Percentiles rank a stretch among this genome's conserved stretches.
Conservation (phyloP, 1,140 invertebrate genomes). For the Aculops lycopersici region DNA sequence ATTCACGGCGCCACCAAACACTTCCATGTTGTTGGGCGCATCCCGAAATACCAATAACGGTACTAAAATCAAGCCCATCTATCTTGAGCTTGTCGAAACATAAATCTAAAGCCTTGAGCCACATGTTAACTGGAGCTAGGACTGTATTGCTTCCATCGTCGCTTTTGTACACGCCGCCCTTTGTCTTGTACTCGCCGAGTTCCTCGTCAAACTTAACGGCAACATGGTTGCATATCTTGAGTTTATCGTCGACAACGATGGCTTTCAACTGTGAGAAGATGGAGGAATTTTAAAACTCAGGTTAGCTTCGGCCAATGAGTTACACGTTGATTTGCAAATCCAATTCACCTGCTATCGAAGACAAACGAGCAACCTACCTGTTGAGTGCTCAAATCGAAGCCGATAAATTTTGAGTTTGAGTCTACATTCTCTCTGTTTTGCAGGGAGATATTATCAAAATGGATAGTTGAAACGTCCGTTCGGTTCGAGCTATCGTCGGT, state of each 20-base stretch:
- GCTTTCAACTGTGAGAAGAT: conserved; percentile 44
- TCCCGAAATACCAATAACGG: conserved; percentile 48
- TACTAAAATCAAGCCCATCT: conserved; percentile 40
- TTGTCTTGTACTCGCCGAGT: conserved; percentile 55
- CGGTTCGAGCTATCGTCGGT: neutral
- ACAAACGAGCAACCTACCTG: conserved; percentile 8
- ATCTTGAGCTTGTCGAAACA: conserved; percentile 43
- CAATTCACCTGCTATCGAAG: neutral
- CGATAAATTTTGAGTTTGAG: conserved; percentile 7
- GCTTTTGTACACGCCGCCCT: conserved; percentile 39
- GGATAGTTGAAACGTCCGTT: neutral
- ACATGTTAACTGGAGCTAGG: conserved; percentile 52
- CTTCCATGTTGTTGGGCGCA: conserved; percentile 80
- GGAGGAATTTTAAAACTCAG: conserved; percentile 9
- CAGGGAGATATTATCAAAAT: conserved; percentile 1
- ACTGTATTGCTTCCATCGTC: conserved; percentile 26
- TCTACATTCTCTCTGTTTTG: neutral
- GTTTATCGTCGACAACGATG: conserved; percentile 36
- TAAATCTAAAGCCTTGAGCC: conserved; percentile 76
- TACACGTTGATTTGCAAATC: neutral
- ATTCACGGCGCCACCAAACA: conserved; percentile 57
- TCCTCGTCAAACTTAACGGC: conserved; percentile 59
- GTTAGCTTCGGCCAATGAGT: neutral
- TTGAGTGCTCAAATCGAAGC: conserved; percentile 12
- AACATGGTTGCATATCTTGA: conserved; percentile 37